Base-by-base conservation (phyloP, 2,888 invertebrate genomes). In the Sphaerophoria rueppellii region DNA sequence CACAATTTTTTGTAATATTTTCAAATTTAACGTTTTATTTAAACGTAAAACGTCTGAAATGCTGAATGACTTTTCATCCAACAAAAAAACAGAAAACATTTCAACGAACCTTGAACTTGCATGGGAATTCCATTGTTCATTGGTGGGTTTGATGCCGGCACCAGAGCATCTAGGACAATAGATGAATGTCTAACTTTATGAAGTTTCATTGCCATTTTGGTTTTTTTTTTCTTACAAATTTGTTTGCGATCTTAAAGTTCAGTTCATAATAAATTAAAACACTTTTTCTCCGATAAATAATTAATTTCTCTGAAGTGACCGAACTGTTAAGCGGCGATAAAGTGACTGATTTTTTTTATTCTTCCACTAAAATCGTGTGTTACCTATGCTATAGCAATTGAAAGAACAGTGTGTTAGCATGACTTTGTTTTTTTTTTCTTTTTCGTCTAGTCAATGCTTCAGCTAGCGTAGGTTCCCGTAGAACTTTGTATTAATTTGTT, bases 371-470 rank as follows among this genome's bases (percentile, higher is more conserved):
- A 11, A 11, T 46, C 9, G 46, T 43, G 46, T 43, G 6, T 6
- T 0, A 32, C 7, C n/a, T 3, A 58, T 6, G 40, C 32, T 9
- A 48, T 7, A 4, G 34, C 14, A 35, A 5, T n/a, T 34, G n/a
- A 43, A 58, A 6, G 40, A 58, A 58, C 16, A 43, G 43, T 11
- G 12, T 16, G 32, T 46, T 34, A 46, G 61, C 61, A 61, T 61
- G 61, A 61, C 61, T 34, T 0, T 48, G 2, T 50, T 48, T 50
- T 65, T 16, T 63, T 16, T 65, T 50, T 61, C 9, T 50, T 48
- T 6, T 11, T 11, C 43, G 9, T 43, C 9, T 24, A 24, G 24
- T 24, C 24, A 24, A 24, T 24, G 2, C 24, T 2, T 24, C 24
- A 24, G 2, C 24, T 24, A 24, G 24, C 24, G 24, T 24, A 24